Percentiles rank a stretch among this genome's conserved stretches.
Conservation (phyloP, 2,888 invertebrate species). For the Cerceris rybyensis region DNA sequence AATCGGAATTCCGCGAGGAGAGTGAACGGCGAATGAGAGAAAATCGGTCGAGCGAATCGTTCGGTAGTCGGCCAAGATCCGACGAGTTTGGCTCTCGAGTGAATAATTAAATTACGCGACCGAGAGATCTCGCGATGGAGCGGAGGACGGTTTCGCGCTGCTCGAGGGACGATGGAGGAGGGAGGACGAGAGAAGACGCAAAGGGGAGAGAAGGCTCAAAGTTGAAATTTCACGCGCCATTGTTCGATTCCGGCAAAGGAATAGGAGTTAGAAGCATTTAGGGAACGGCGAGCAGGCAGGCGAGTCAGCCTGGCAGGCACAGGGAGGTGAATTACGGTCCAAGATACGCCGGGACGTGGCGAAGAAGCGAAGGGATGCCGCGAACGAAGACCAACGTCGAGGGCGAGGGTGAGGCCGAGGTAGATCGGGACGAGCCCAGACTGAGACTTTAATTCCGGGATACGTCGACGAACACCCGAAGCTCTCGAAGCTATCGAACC, state of each 20-base stretch:
- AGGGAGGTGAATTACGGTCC: conserved; percentile 73
- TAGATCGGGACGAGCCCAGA: conserved; percentile 30
- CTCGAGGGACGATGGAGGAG: not conserved
- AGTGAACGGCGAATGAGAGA: conserved; percentile 37
- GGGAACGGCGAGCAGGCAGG: conserved; percentile 68
- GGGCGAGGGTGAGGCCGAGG: conserved; percentile 40
- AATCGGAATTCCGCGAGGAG: conserved; percentile 22
- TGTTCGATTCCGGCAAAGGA: conserved; percentile 78
- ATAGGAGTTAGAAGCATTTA: conserved; percentile 79
- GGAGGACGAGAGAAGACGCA: conserved; percentile 1
- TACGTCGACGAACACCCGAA: conserved; percentile 66
- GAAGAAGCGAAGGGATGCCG: conserved; percentile 52
- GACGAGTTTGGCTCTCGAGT: conserved; percentile 66
- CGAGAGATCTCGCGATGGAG: conserved; percentile 62
- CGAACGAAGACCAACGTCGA: conserved; percentile 28
- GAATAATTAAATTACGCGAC: conserved; percentile 78
- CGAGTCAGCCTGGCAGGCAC: conserved; percentile 39
- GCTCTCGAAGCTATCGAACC: conserved; percentile 7
- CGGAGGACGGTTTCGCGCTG: conserved; percentile 40
- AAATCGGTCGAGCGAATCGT: conserved; percentile 41
- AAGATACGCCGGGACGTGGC: conserved; percentile 67
- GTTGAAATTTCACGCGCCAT: conserved; percentile 81
- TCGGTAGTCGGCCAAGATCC: conserved; percentile 50
- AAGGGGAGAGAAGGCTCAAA: conserved; percentile 70
- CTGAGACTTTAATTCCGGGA: conserved; percentile 75